Evolutionary conservation across 2,113 vertebrate species (phyloP), one percentile per base, ranked within the genome.

Genomic region (Arvicanthis niloticus): DNA sequence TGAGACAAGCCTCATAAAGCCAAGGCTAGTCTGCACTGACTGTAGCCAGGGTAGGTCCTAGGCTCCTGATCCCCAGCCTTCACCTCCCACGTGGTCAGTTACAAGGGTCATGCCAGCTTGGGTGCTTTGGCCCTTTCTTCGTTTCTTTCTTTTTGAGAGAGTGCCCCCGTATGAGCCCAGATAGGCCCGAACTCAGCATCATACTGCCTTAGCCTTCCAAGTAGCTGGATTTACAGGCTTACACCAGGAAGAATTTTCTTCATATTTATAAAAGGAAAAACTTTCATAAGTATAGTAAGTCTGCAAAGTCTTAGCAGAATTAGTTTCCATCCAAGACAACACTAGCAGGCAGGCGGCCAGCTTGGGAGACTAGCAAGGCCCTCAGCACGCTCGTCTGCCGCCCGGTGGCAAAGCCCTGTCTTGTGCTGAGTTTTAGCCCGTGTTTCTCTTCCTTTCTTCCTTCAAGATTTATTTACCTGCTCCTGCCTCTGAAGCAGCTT

Each of bases 401-500:
- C 16, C 40, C 70, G 21, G 42, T 16, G 31, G n/a, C 70, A 70
- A 91, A 67, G 85, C 22, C 91, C 24, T 67, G 31, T 76, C n/a
- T 75, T 88, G 73, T 81, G 51, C 40, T 60, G 26, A 51, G 56
- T 80, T 84, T 92, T 48, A 91, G 85, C 65, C 85, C 93, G 40
- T 53, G 60, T 12, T 62, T 91, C 77, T 37, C 84, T 91, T 86
- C 76, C 80, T 81, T 82, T 60, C 2, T 51, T 51, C 51, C 51
- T 45, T 45, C 62, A 62, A 87, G 51, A 80, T 29, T 73, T 89
- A 93, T 94, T 97, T 97, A 97, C 96, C 97, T 98, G 98, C 97
- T 96, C 97, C 96, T 95, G 92, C 91, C 88, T 95, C 96, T 94
- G 96, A 97, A 97, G 95, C 96, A 95, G 60, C 96, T 96, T 98